Evolutionary conservation across 2,888 invertebrate species (phyloP), one percentile per base, ranked within the genome.

Genomic region (Spialia ferax): DNA sequence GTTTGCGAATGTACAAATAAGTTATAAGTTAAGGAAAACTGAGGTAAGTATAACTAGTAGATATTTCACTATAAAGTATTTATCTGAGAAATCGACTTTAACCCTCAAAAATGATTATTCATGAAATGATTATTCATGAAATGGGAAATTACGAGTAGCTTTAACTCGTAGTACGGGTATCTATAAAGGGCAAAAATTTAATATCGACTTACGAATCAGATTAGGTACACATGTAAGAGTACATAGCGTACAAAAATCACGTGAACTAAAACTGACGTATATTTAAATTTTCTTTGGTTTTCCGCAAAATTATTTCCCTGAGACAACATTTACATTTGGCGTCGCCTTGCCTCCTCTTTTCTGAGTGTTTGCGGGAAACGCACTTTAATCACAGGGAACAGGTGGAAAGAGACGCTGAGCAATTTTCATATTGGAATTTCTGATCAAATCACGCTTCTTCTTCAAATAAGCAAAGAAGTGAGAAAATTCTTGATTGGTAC

Each of bases 331-430:
- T 90, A 86, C 91, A 85, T 90, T 89, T 77, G 84, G 80, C 82
- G 71, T 61, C 84, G 82, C 77, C 70, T 60, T 83, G 82, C 77
- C 80, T 78, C 77, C 79, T 77, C 78, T 75, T 78, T 68, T 69
- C 71, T 77, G 79, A 79, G 74, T 85, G 84, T 86, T 90, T 87
- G 84, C 81, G 76, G 75, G 77, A 78, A 85, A 87, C 85, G 85
- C 85, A 86, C 88, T 91, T 92, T 91, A 92, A 92, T 91, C 92
- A 89, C 86, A 79, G 86, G 78, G 85, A 89, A 87, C 89, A 90
- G 90, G 91, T 79, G 77, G 75, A 73, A 81, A 80, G 74, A 76
- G 74, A 76, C 81, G 81, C 75, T 80, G 81, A 85, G 86, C 85
- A 87, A 88, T 90, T 89, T 91, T 85, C 85, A 85, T 88, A 89